phyloP scores from a whole-genome alignment of 1,140 invertebrate genomes.

The Caligus rogercresseyi region DNA sequence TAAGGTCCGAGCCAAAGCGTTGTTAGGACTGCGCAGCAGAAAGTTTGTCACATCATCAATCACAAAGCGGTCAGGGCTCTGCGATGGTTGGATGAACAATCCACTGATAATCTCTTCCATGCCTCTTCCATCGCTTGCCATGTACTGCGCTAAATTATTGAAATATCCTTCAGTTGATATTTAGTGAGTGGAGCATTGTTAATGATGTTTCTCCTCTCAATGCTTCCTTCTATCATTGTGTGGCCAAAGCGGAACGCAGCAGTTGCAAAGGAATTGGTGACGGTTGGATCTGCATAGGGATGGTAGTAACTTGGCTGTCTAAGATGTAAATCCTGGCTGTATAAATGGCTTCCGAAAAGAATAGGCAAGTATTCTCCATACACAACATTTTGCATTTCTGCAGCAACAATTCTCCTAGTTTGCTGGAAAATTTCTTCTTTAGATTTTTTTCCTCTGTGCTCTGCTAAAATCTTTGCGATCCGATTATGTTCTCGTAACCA shows the following conservation, averaged over 20 bases:
- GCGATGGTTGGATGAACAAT: constrained; percentile 18
- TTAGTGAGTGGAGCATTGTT: constrained; percentile 26
- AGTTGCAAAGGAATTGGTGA: constrained; percentile 49
- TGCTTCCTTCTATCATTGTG: constrained; percentile 50
- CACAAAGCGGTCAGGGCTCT: constrained; percentile 12
- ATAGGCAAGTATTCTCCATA: constrained; percentile 22
- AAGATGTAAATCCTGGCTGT: constrained; percentile 28
- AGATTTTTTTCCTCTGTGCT: constrained; percentile 28
- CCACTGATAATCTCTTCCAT: constrained; percentile 14
- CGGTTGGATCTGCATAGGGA: constrained; percentile 66
- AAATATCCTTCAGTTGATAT: constrained; percentile 1
- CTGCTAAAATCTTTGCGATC: constrained; percentile 47
- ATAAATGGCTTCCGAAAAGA: constrained; percentile 41
- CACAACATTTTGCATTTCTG: constrained; percentile 23
- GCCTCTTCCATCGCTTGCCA: not conserved
- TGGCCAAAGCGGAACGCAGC: constrained; percentile 46
- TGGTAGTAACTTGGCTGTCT: constrained; percentile 45
- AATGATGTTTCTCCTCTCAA: constrained; percentile 40
- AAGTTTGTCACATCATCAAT: constrained; percentile 17
- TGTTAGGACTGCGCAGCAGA: constrained; percentile 24
- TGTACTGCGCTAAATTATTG: not conserved
- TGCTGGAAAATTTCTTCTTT: constrained; percentile 28
- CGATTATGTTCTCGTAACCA: constrained; percentile 68
- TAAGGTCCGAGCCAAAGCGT: constrained; percentile 6
- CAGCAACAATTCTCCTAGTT: constrained; percentile 24